phyloP scores from a whole-genome alignment of 2,888 invertebrate species.

The Tolmerus cingulatus region DNA sequence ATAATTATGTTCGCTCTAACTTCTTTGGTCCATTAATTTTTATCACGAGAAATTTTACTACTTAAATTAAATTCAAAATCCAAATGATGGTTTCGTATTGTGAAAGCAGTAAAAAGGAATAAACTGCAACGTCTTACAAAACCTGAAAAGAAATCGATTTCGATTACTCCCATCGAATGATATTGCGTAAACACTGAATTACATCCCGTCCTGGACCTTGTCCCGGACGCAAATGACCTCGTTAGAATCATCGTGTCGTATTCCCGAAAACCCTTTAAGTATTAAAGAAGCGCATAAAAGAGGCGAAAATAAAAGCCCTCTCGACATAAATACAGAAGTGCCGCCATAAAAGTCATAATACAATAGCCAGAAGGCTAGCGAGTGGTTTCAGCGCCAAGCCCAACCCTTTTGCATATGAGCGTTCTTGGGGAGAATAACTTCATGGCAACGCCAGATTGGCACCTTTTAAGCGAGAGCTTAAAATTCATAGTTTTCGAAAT shows the following conservation, averaged over 20 bases:
- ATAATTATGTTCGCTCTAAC: too few relatives aligned
- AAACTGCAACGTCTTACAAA: background rate
- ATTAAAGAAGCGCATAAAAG: background rate
- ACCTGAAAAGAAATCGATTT: background rate
- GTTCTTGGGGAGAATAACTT: slow-evolving; percentile 8
- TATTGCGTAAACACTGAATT: background rate
- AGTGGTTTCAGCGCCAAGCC: background rate
- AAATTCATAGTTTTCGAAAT: slow-evolving; percentile 17
- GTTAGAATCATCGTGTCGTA: background rate
- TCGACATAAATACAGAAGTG: slow-evolving; percentile 3
- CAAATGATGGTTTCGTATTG: background rate
- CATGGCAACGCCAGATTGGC: slow-evolving; percentile 11
- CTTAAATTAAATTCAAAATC: too few relatives aligned
- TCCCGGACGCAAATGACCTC: background rate
- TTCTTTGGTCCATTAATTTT: too few relatives aligned
- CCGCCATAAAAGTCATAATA: background rate
- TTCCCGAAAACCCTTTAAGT: background rate
- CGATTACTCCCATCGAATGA: background rate
- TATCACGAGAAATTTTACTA: too few relatives aligned
- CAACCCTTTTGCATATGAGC: slow-evolving; percentile 5
- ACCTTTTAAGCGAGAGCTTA: slow-evolving; percentile 20
- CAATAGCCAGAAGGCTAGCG: background rate
- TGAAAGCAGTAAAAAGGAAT: background rate
- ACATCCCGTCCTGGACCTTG: background rate
- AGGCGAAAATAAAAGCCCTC: background rate